Conservation (phyloP, 2,797 vertebrate species). For the Galago senegalensis region DNA sequence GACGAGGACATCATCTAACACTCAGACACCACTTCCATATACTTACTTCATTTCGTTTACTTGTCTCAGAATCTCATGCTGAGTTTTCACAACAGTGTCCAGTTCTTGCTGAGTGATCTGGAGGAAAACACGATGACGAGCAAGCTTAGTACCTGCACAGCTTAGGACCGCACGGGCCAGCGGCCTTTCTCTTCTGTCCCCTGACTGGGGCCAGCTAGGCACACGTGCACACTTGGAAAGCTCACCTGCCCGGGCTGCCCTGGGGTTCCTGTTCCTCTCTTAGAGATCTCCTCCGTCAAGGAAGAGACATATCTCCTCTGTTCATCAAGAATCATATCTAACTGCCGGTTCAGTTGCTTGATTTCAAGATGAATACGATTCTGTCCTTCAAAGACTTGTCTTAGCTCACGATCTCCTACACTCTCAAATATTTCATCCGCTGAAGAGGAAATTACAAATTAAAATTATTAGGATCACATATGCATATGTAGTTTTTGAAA, state of each 20-base stretch:
- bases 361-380: slow-evolving; percentile 98
- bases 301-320: slow-evolving; percentile 95
- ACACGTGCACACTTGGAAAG: rapidly evolving
- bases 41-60: slow-evolving; percentile 95
- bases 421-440: slow-evolving; percentile 96
- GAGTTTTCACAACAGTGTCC: slow-evolving; percentile 91
- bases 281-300: slow-evolving; percentile 94
- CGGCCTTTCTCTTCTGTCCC: rapidly evolving
- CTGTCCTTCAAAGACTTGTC: slow-evolving; percentile 98
- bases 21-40: rapidly evolving
- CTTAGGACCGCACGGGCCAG: not conserved
- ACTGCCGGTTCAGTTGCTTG: slow-evolving; percentile 96
- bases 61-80: slow-evolving; percentile 95
- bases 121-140: not conserved
- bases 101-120: slow-evolving; percentile 92
- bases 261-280: slow-evolving; percentile 87
- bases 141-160: not conserved
- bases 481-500: not conserved
- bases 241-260: slow-evolving; percentile 92
- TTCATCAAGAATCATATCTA: slow-evolving; percentile 99
- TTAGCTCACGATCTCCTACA: slow-evolving; percentile 95
- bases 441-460: slow-evolving; percentile 80
- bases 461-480: not conserved
- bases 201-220: not conserved
- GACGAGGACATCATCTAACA: not conserved